A percentile compares a stretch with the other conserved stretches of the same genome.
phyloP scores from a whole-genome alignment of 2,888 invertebrate genomes.

The Tiliacea aurago region DNA sequence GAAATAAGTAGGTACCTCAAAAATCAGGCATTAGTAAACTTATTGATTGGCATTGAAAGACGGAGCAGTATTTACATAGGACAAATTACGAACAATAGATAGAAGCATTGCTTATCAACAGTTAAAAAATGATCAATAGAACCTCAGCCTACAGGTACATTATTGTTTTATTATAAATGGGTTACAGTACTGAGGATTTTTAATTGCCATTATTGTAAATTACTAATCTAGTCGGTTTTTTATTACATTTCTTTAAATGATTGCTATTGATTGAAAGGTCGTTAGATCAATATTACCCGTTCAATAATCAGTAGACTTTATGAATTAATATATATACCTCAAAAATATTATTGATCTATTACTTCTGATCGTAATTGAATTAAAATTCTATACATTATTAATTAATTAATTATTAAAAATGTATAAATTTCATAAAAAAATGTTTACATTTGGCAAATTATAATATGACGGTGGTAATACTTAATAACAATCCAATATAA shows the following conservation, averaged over 20 bases:
- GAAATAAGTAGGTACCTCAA: not conserved
- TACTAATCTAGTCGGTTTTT: conserved; percentile 37
- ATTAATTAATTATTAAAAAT: conserved; percentile 57
- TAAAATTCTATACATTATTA: conserved; percentile 50
- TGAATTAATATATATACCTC: conserved; percentile 56
- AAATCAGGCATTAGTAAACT: not conserved
- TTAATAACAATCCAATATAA: conserved; percentile 56
- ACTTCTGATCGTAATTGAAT: conserved; percentile 54
- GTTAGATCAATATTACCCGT: conserved; percentile 42
- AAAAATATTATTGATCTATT: conserved; percentile 58
- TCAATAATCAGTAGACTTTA: conserved; percentile 43
- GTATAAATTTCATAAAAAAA: conserved; percentile 60
- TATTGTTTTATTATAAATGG: conserved; percentile 26
- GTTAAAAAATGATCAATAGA: conserved; percentile 4
- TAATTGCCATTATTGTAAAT: conserved; percentile 38
- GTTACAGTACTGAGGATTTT: conserved; percentile 36
- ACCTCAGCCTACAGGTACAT: conserved; percentile 55
- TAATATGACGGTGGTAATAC: conserved; percentile 43
- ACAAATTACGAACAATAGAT: not conserved
- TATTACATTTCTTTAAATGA: conserved; percentile 41
- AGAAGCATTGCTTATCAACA: conserved; percentile 1
- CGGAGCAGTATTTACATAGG: conserved; percentile 11
- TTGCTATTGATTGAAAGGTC: conserved; percentile 39
- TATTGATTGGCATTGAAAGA: conserved; percentile 24
- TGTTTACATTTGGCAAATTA: conserved; percentile 57